Conservation (phyloP, 2,888 invertebrate species). For the Sarcophaga subvicina region DNA sequence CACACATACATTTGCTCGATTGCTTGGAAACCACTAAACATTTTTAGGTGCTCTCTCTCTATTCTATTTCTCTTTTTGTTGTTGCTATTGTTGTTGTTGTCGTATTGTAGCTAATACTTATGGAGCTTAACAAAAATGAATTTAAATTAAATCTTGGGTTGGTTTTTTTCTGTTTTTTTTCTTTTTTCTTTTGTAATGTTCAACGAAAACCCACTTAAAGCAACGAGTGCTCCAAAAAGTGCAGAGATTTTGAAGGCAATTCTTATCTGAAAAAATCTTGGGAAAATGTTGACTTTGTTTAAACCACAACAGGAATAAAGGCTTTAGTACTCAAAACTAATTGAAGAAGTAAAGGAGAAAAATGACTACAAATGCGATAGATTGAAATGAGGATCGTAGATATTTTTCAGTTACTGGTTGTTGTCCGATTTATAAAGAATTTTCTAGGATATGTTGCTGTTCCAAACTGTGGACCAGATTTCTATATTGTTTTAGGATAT, state of each 20-base stretch:
- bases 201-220: too few relatives aligned
- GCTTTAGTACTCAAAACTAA: too few relatives aligned
- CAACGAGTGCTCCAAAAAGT: neutral
- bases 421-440: too few relatives aligned
- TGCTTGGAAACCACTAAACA: conserved; percentile 48
- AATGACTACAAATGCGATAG: too few relatives aligned
- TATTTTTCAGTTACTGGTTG: too few relatives aligned
- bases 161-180: neutral
- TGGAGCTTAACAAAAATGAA: conserved; percentile 51
- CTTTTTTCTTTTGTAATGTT: neutral
- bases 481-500: too few relatives aligned
- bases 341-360: too few relatives aligned
- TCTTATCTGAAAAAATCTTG: neutral
- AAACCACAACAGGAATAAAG: too few relatives aligned
- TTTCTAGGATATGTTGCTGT: too few relatives aligned
- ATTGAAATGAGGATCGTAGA: too few relatives aligned
- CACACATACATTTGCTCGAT: conserved; percentile 36
- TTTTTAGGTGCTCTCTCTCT: neutral
- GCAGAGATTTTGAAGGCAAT: conserved; percentile 27
- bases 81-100: neutral
- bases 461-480: too few relatives aligned
- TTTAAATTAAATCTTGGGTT: conserved; percentile 60
- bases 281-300: too few relatives aligned
- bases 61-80: neutral
- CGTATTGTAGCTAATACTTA: neutral